Base-by-base conservation (phyloP, 2,797 vertebrate species). In the Florisuga fusca region DNA sequence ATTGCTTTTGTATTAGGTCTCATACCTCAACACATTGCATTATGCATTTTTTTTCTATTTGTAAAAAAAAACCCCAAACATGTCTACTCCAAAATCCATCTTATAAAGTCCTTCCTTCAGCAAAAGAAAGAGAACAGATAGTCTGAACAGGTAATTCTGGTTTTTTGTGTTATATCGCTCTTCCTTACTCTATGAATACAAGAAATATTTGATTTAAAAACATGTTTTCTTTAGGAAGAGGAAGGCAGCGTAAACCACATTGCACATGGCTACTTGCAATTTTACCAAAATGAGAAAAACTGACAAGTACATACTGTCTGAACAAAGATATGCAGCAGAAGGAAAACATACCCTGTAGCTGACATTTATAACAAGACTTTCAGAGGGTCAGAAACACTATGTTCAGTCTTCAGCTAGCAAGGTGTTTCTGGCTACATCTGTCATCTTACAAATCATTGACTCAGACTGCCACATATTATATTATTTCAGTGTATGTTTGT, bases 401-500 rank as follows among this genome's bases (percentile, higher is more conserved):
- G 18, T 71, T 88, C 89, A 82, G 69, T 41, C 61, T 74, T 94
- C 82, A 82, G 38, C 66, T 79, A 75, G 43, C 51, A 85, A 91
- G 94, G 84, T 92, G 79, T 95, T 85, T 86, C 76, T 75, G 89
- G 58, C 69, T 77, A 64, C 76, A 75, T 84, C 82, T 95, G 91
- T 68, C 76, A 87, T 48, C 75, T 84, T 80, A 74, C 50, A 91
- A 92, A 85, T 92, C 84, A 93, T 54, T 77, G 86, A 76, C 80
- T 95, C 90, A 89, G 31, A 45, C 54, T 48, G 64, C 34, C 54
- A 82, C 79, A 43, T 46, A 88, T 34, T 81, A 79, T 79, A 86
- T 84, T 86, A 34, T 82, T 93, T 36, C 87, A 57, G 45, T 66
- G 11, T 53, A 72, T 59, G 83, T 82, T 76, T 7, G 6, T 57